phyloP scores from a whole-genome alignment of 2,113 vertebrate species.

The Thalassoma bifasciatum region DNA sequence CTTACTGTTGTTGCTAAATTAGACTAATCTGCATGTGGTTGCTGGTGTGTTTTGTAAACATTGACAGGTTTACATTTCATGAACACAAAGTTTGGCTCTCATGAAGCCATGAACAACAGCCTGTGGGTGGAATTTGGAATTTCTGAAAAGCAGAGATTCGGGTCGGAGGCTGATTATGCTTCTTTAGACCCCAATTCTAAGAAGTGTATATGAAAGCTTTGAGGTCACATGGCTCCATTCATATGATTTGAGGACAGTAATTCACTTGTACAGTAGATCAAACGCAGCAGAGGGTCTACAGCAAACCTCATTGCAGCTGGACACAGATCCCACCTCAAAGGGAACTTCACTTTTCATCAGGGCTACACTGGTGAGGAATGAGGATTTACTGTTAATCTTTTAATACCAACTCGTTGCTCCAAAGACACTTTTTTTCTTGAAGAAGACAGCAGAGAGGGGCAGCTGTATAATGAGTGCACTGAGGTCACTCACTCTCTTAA shows the following conservation, averaged over 20 bases:
- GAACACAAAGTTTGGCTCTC: neutral
- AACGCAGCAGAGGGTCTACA: conserved; percentile 25
- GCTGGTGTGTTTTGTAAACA: conserved; percentile 20
- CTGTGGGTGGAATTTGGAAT: neutral
- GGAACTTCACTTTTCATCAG: conserved; percentile 73
- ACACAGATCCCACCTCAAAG: conserved; percentile 73
- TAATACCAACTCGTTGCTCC: conserved; percentile 65
- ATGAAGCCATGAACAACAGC: neutral
- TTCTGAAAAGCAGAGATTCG: neutral
- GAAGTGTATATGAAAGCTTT: conserved; percentile 37
- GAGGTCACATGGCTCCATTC: conserved; percentile 67
- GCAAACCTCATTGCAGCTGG: neutral
- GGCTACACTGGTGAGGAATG: conserved; percentile 35
- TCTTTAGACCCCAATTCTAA: neutral
- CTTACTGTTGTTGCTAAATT: conserved; percentile 17
- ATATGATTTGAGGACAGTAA: conserved; percentile 52
- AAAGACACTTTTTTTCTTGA: conserved; percentile 29
- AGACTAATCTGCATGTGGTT: conserved; percentile 28
- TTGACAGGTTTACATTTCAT: neutral
- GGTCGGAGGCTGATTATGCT: neutral
- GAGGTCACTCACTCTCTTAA: conserved; percentile 9
- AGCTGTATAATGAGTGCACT: neutral
- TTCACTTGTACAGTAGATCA: conserved; percentile 65
- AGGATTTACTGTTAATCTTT: conserved; percentile 80
- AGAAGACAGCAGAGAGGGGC: neutral